Base-by-base conservation (phyloP, 2,797 vertebrate species). In the Semaprochilodus insignis region DNA sequence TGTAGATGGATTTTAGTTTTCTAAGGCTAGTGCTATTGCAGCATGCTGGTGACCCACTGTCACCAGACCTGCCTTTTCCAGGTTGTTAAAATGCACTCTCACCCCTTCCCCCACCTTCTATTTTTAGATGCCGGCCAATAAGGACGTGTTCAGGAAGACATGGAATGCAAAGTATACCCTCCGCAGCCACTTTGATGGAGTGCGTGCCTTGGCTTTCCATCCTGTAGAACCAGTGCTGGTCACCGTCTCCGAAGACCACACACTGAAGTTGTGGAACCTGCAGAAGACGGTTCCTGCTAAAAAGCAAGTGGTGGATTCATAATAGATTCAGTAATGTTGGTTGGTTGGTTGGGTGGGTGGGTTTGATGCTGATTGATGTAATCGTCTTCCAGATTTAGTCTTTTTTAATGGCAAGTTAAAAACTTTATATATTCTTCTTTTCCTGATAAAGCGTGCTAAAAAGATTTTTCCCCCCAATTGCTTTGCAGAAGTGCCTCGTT, bases 221-320 rank as follows among this genome's bases (percentile, higher is more conserved):
- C 98, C 98, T n/a, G 93, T 97, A 71, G 98, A 99, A 91, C 97
- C 98, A 86, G 97, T 98, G 88, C 95, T 99, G 93, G 96, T 99
- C 92, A 99, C 97, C 71, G 98, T 97, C 91, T 99, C 98, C 48
- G 98, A 99, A 93, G 98, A 99, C 90, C 97, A 99, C 92, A 99
- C 98, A 69, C 95, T 99, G 34, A 99, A 99, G 90, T 96, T 99
- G 76, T 99, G 98, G 98, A 99, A 99, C 94, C 95, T 99, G 86
- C 98, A 97, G 91, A 99, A 99, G 95, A 99, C 98, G 0, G 96
- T 99, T 94, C 97, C 98, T 91, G 97, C 98, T 94, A 99, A 99
- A 96, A 99, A 99, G 98, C 96, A 96, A 91, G 91, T 91, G 90
- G 90, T 51, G 31, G 31, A 31, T 31, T 44, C 40, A 6, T 48